Percentiles rank a stretch among this genome's conserved stretches.
These are phyloP conservation scores for Bufotes viridis DNA, from an alignment of 2,797 vertebrate species.

Conservation along the genomic window DNA sequence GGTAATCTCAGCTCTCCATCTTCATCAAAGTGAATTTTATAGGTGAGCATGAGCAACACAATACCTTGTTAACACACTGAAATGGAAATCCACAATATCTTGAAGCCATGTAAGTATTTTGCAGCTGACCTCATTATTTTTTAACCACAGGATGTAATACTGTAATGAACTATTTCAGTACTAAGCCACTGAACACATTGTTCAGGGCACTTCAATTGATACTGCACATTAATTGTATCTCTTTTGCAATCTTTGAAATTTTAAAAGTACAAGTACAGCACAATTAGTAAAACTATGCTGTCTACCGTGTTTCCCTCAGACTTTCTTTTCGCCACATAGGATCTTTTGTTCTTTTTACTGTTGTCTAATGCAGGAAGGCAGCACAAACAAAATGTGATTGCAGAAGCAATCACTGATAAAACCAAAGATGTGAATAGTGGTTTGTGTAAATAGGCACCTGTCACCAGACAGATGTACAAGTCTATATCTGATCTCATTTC, in stretches of 20 bases:
- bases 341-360: constrained; percentile 42
- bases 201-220: constrained; percentile 45
- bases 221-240: constrained; percentile 49
- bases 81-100: constrained; percentile 21
- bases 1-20: neutral
- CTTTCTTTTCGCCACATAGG: constrained; percentile 36
- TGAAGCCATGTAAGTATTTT: constrained; percentile 33
- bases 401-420: constrained; percentile 23
- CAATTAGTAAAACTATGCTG: constrained; percentile 39
- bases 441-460: constrained; percentile 35
- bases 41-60: constrained; percentile 23
- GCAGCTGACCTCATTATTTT: constrained; percentile 43
- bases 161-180: constrained; percentile 48
- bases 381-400: constrained; percentile 25
- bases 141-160: constrained; percentile 46
- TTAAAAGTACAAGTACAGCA: constrained; percentile 54
- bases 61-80: constrained; percentile 10
- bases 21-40: constrained; percentile 15
- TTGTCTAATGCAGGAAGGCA: constrained; percentile 32
- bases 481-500: constrained; percentile 12
- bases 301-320: constrained; percentile 11
- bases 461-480: constrained; percentile 8
- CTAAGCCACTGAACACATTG: constrained; percentile 40
- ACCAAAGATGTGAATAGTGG: neutral
- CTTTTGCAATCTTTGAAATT: constrained; percentile 51